A percentile compares a stretch with the other conserved stretches of the same genome.
phyloP scores from a whole-genome alignment of 2,888 invertebrate genomes.

The Eulithis testata region DNA sequence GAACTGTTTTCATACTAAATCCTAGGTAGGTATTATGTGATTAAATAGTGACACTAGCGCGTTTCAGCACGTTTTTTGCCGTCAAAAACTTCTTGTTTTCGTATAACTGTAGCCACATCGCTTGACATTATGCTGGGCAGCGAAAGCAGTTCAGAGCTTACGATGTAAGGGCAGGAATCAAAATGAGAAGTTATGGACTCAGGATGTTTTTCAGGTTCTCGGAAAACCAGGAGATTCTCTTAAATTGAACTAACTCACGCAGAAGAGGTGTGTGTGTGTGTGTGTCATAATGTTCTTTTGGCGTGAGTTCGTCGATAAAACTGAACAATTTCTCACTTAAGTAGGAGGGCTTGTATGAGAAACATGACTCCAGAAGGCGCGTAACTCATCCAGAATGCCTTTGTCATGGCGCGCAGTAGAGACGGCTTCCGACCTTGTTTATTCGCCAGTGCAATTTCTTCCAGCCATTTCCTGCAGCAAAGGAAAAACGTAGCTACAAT shows the following conservation, averaged over 20 bases:
- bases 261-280: conserved; percentile 2
- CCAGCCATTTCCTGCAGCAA: conserved; percentile 87
- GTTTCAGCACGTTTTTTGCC: no score
- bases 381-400: conserved; percentile 88
- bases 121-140: no score
- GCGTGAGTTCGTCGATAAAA: conserved; percentile 46
- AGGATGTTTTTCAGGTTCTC: conserved; percentile 14
- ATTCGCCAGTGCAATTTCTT: conserved; percentile 84
- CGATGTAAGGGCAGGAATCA: no score
- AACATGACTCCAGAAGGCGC: conserved; percentile 86
- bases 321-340: conserved; percentile 68
- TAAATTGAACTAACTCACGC: conserved; percentile 3
- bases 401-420: conserved; percentile 86
- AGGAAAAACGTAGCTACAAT: conserved; percentile 15
- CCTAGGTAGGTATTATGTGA: no score
- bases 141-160: no score
- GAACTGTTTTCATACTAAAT: no score
- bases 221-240: conserved; percentile 8
- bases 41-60: no score
- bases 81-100: no score
- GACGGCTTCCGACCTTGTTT: conserved; percentile 85
- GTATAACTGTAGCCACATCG: no score
- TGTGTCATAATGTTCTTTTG: conserved; percentile 44
- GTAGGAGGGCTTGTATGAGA: conserved; percentile 82
- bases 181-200: neutral